Evolutionary conservation across 2,888 invertebrate genomes (phyloP).

Genomic region (Petrophora chlorosata): DNA sequence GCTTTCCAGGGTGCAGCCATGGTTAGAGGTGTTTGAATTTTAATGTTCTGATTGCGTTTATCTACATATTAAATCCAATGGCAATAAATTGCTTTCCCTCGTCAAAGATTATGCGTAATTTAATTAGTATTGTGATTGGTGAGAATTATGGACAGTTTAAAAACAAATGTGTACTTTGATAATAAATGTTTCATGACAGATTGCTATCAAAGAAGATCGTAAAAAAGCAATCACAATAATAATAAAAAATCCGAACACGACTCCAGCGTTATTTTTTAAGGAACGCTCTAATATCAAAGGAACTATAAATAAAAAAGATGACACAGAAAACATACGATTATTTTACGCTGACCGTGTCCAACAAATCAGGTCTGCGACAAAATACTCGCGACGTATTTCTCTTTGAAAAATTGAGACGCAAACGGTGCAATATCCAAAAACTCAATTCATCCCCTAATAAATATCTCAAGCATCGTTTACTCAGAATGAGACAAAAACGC

Average conservation of each 20-base stretch:
- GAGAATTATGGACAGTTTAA: too few species aligned
- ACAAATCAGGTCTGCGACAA: conserved; percentile 25
- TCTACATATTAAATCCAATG: too few species aligned
- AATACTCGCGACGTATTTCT: conserved; percentile 33
- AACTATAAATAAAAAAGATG: conserved; percentile 3
- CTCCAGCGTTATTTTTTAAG: too few species aligned
- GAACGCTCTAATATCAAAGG: background rate
- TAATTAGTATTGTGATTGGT: too few species aligned
- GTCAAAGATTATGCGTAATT: too few species aligned
- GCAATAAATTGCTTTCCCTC: too few species aligned
- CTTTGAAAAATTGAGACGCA: conserved; percentile 52
- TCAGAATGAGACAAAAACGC: conserved; percentile 78
- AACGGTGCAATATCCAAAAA: conserved; percentile 69
- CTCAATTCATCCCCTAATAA: conserved; percentile 78
- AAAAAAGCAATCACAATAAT: too few species aligned
- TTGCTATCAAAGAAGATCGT: too few species aligned
- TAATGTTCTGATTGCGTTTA: background rate
- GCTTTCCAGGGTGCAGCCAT: conserved; percentile 29
- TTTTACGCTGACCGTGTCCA: conserved; percentile 14
- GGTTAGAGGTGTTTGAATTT: conserved; percentile 29
- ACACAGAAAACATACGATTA: background rate
- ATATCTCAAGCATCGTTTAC: conserved; percentile 82
- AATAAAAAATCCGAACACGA: background rate
- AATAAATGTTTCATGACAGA: too few species aligned
- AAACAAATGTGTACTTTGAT: too few species aligned